Evolutionary conservation across 2,888 invertebrate species (phyloP).

Genomic region (Balanococcus diminutus): DNA sequence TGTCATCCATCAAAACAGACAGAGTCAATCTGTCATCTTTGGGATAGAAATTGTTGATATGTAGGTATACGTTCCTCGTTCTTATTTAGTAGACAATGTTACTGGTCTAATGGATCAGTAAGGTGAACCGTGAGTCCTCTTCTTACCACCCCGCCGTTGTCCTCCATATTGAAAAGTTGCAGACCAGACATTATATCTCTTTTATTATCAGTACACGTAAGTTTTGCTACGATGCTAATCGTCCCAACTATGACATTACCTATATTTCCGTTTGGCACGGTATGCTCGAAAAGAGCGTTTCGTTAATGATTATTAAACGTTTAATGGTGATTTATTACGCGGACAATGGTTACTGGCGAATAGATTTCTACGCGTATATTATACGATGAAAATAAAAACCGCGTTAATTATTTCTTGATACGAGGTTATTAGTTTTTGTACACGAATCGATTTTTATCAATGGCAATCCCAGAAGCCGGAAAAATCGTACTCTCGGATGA

Average conservation of each 20-base stretch:
- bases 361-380: not conserved
- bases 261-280: conserved; percentile 18
- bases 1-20: conserved; percentile 32
- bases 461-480: not conserved
- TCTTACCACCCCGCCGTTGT: not conserved
- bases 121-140: not conserved
- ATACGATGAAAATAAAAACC: not conserved
- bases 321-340: conserved; percentile 28
- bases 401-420: conserved; percentile 36
- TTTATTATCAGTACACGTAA: not conserved
- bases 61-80: not conserved
- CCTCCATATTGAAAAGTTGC: not conserved
- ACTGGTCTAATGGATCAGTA: not conserved
- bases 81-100: not conserved
- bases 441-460: conserved; percentile 14
- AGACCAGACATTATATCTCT: not conserved
- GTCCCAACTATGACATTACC: not conserved
- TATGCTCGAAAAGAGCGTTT: not conserved
- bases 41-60: conserved; percentile 10
- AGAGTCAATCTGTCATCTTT: not conserved
- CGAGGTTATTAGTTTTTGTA: conserved; percentile 3
- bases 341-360: not conserved
- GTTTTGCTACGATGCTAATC: not conserved
- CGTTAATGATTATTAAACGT: not conserved
- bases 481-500: not conserved